Percentiles rank a stretch among this genome's conserved stretches.
phyloP scores from a whole-genome alignment of 2,888 invertebrate genomes.

The Neocrepidodera transversa region DNA sequence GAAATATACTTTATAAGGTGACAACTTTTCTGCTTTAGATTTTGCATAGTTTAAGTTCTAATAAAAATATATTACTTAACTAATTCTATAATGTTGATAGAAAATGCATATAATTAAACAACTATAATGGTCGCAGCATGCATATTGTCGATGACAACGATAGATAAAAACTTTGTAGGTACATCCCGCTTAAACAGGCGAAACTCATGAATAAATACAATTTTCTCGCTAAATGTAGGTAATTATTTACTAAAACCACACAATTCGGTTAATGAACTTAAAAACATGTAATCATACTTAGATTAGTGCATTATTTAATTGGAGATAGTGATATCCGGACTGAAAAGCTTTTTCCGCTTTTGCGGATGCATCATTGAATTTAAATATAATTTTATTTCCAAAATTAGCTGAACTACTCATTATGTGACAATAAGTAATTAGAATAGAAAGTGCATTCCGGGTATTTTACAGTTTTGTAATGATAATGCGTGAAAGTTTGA shows the following conservation, averaged over 20 bases:
- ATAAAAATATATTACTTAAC: no score
- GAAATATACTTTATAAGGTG: no score
- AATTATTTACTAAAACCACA: slow-evolving; percentile 11
- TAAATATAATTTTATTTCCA: slow-evolving; percentile 2
- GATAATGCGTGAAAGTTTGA: neutral
- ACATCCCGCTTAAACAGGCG: no score
- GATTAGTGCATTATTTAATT: slow-evolving; percentile 30
- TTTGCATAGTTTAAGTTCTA: no score
- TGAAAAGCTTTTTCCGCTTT: slow-evolving; percentile 24
- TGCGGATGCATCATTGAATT: slow-evolving; percentile 4
- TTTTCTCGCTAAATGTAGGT: neutral
- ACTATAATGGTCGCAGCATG: no score
- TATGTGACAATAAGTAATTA: slow-evolving; percentile 1
- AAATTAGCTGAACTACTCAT: neutral
- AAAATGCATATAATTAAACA: no score
- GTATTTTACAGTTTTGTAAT: neutral
- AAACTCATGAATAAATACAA: no score
- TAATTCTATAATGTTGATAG: no score
- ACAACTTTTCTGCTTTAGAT: no score
- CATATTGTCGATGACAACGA: no score
- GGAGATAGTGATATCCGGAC: slow-evolving; percentile 28
- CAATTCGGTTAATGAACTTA: slow-evolving; percentile 31
- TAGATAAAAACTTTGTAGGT: no score
- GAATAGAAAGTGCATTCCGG: neutral
- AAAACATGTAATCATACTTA: slow-evolving; percentile 27